These are phyloP conservation scores for Manacus vitellinus DNA, from an alignment of 2,113 vertebrate genomes.

Conservation along the genomic window DNA sequence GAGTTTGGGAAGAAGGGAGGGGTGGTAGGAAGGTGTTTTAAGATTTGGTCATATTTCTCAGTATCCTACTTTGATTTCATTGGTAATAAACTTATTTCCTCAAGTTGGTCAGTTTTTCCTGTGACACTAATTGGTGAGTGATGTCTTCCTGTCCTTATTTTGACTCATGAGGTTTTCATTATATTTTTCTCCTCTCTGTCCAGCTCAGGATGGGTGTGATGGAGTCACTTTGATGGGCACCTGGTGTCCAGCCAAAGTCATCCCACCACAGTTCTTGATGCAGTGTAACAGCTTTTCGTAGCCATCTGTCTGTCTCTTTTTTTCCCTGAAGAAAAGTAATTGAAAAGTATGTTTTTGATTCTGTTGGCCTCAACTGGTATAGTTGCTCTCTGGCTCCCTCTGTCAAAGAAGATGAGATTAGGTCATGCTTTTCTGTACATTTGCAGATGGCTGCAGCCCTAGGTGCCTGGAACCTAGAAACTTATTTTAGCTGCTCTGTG, in stretches of 20 bases:
- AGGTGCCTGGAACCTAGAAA: not conserved
- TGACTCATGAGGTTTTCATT: rapidly evolving
- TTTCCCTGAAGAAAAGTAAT: not conserved
- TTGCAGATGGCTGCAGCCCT: not conserved
- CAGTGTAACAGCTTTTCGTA: not conserved
- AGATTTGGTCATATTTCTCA: not conserved
- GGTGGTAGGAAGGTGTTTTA: not conserved
- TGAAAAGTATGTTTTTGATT: not conserved
- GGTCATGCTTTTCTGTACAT: not conserved
- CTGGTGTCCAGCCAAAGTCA: not conserved
- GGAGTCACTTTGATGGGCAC: not conserved
- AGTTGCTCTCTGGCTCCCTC: not conserved
- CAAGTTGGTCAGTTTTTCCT: not conserved
- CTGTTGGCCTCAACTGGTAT: not conserved
- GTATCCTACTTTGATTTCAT: not conserved
- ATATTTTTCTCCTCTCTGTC: not conserved
- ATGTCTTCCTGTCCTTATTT: not conserved
- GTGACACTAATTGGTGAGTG: not conserved
- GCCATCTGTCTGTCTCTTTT: not conserved
- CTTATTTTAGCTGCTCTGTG: not conserved
- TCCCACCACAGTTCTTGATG: not conserved
- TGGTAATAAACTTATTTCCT: not conserved
- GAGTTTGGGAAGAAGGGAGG: not conserved
- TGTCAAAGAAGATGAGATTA: not conserved
- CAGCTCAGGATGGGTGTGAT: not conserved